Percentiles rank a stretch among this genome's conserved stretches.
Conservation (phyloP, 2,113 vertebrate species). For the Alectura lathami region DNA sequence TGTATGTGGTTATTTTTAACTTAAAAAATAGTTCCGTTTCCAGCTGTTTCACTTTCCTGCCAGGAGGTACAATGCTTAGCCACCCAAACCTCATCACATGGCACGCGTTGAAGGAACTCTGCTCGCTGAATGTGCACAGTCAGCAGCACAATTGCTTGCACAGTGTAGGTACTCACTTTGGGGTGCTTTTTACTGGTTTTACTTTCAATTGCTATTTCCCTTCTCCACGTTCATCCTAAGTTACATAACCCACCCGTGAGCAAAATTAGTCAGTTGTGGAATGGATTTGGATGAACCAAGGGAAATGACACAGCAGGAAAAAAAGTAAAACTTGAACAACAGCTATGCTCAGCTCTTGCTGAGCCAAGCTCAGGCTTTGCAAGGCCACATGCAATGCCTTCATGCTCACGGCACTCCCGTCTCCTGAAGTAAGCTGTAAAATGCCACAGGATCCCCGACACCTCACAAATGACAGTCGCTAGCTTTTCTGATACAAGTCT, state of each 20-base stretch:
- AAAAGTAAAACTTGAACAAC: background rate
- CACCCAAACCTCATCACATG: background rate
- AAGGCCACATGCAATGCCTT: background rate
- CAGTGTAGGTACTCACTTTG: background rate
- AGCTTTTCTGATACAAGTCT: background rate
- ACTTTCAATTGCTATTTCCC: background rate
- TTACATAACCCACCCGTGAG: background rate
- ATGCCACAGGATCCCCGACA: background rate
- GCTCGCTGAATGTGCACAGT: background rate
- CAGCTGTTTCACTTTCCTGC: background rate
- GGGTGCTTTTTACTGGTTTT: background rate
- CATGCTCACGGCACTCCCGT: background rate
- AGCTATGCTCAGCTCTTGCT: background rate
- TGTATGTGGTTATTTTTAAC: background rate
- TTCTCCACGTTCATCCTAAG: background rate
- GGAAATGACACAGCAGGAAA: background rate
- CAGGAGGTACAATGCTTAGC: background rate
- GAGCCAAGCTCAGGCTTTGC: background rate
- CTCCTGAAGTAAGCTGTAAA: accelerated
- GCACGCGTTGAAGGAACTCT: background rate
- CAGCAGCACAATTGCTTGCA: background rate
- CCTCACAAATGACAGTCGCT: background rate
- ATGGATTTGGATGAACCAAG: background rate
- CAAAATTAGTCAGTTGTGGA: background rate
- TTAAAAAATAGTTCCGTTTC: background rate